Conservation (phyloP, 1,140 invertebrate species). For the Oncopodura yosiiana region DNA sequence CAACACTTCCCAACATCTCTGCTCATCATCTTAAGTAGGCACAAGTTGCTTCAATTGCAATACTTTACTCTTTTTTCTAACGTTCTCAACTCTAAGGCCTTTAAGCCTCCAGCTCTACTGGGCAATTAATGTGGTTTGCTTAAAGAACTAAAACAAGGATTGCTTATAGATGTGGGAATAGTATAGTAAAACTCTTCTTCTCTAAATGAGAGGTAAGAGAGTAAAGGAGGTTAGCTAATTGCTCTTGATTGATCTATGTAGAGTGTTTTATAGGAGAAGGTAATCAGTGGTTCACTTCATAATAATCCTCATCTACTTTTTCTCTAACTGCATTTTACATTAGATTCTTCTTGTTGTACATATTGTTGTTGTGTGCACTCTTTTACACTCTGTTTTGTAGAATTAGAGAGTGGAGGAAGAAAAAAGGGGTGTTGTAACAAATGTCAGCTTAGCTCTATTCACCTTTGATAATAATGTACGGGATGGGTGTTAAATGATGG, state of each 20-base stretch:
- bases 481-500: constrained; percentile 33
- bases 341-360: too few relatives aligned
- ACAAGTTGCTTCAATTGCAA: too few relatives aligned
- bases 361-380: not conserved
- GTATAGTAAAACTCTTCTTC: too few relatives aligned
- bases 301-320: not conserved
- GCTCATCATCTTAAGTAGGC: too few relatives aligned
- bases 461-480: constrained; percentile 30
- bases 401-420: constrained; percentile 3
- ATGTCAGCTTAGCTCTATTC: constrained; percentile 28
- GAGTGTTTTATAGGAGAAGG: constrained; percentile 4
- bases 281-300: constrained; percentile 25
- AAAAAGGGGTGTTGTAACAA: constrained; percentile 18
- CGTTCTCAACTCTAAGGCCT: not conserved
- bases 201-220: not conserved
- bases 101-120: not conserved
- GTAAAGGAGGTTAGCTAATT: constrained; percentile 27
- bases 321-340: too few relatives aligned
- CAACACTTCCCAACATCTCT: too few relatives aligned
- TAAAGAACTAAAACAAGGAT: too few relatives aligned
- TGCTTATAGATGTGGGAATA: too few relatives aligned
- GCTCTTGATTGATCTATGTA: constrained; percentile 33
- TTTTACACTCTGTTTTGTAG: not conserved
- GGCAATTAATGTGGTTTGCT: too few relatives aligned
- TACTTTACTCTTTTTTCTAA: too few relatives aligned